Evolutionary conservation across 2,888 invertebrate genomes (phyloP), one percentile per base, ranked within the genome.

Genomic region (Anoplius nigerrimus): DNA sequence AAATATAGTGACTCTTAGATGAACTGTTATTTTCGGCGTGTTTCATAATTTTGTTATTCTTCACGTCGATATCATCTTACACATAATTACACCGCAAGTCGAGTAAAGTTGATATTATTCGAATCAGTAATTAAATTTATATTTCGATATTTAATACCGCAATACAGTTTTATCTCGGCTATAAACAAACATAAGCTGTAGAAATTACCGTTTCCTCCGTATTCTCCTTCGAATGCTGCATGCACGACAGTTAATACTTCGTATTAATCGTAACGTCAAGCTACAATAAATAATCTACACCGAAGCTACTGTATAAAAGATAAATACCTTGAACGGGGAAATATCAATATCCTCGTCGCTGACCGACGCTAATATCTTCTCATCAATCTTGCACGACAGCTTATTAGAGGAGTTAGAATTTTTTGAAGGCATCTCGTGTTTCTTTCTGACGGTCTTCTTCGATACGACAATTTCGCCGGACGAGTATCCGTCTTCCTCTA

Each of bases 401-500:
- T 86, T 88, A 43, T 72, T 71, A 11, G 75, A 64, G 56, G 65
- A 78, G 34, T 65, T 79, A 0, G 74, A 71, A 66, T 78, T 82
- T 59, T 80, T 84, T 5, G 78, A 76, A 2, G 75, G 62, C 0
- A 66, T 58, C n/a, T 86, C 87, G 5, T 83, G 79, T 51, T 86
- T 88, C 57, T 85, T 87, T 87, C 84, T 91, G 86, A 78, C 90
- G 86, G 83, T 90, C 89, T 82, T 86, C 71, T 83, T 84, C 15
- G 83, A 81, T 86, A 89, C 83, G 15, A 74, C 69, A 78, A 90
- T 24, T 84, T 87, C 91, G 22, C 89, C 80, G 1, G 90, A 82
- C 21, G 90, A 90, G 81, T 92, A 93, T 69, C 90, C 90, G 75
- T 92, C 92, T 72, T 91, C 91, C 72, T 92, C 92, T 83, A 93